phyloP scores from a whole-genome alignment of 2,797 vertebrate species.

The Silurus lanzhouensis region DNA sequence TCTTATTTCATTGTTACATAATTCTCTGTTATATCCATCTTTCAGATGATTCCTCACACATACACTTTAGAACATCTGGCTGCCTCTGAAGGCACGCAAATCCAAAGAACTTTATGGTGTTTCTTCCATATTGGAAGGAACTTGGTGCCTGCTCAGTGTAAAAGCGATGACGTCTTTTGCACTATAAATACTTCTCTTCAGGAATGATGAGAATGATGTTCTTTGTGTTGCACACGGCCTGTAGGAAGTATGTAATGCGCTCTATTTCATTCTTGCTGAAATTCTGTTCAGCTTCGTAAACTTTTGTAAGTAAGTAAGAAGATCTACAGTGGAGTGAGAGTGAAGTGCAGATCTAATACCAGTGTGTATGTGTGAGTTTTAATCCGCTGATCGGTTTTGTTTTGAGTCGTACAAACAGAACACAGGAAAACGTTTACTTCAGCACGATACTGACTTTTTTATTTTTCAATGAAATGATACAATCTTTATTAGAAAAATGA shows the following conservation, averaged over 20 bases:
- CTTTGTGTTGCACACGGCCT: neutral
- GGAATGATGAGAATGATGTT: neutral
- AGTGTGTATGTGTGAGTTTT: neutral
- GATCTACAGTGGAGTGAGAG: neutral
- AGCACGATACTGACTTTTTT: neutral
- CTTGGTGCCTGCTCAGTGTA: neutral
- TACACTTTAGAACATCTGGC: neutral
- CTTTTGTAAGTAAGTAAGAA: neutral
- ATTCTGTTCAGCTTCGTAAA: neutral
- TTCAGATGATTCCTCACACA: neutral
- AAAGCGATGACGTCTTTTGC: neutral
- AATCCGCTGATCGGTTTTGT: neutral
- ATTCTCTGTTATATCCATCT: neutral
- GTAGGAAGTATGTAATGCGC: neutral
- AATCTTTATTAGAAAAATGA: neutral
- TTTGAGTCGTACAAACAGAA: neutral
- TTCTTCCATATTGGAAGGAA: neutral
- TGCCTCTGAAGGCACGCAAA: neutral
- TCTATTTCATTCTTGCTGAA: neutral
- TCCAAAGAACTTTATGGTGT: too few relatives aligned
- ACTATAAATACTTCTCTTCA: neutral
- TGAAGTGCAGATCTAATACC: neutral
- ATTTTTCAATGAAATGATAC: neutral
- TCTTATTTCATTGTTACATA: neutral
- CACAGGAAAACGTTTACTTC: neutral